These are phyloP conservation scores for Chelmon rostratus DNA, from an alignment of 2,797 vertebrate genomes.

Conservation along the genomic window DNA sequence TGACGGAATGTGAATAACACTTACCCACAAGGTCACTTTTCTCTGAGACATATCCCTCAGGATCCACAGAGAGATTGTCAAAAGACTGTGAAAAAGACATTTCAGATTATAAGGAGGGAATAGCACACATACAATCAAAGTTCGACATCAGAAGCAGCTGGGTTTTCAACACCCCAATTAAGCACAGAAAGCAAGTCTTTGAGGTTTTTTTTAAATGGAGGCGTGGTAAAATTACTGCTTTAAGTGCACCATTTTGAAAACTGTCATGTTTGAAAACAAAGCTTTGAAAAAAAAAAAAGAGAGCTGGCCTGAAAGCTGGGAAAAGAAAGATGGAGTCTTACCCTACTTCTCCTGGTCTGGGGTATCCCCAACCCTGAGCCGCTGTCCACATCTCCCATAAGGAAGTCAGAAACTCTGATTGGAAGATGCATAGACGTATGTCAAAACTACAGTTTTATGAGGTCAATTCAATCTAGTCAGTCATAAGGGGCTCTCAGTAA, in stretches of 20 bases:
- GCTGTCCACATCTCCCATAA: constrained; percentile 99
- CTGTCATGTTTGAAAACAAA: constrained; percentile 57
- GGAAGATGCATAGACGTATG: constrained; percentile 20
- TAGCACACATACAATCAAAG: constrained; percentile 65
- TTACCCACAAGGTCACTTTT: constrained; percentile 90
- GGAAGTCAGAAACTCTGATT: constrained; percentile 97
- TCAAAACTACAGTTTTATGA: constrained; percentile 7
- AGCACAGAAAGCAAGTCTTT: constrained; percentile 67
- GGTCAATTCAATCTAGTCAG: not conserved
- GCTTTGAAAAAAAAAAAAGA: constrained; percentile 30
- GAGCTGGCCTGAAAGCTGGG: constrained; percentile 7
- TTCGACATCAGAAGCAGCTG: constrained; percentile 68
- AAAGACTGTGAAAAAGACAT: constrained; percentile 88
- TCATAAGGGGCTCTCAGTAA: not conserved
- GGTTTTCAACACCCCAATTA: constrained; percentile 67
- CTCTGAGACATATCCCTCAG: constrained; percentile 88
- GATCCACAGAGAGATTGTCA: constrained; percentile 94
- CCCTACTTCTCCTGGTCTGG: constrained; percentile 94
- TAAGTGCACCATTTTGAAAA: constrained; percentile 61
- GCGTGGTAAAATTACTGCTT: constrained; percentile 60
- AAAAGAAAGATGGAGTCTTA: constrained; percentile 68
- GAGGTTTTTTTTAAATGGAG: constrained; percentile 68
- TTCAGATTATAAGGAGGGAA: constrained; percentile 56
- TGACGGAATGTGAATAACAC: constrained; percentile 38
- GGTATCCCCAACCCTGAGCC: constrained; percentile 92